Evolutionary conservation across 2,113 vertebrate genomes (phyloP).

Genomic region (Ptilonorhynchus violaceus): DNA sequence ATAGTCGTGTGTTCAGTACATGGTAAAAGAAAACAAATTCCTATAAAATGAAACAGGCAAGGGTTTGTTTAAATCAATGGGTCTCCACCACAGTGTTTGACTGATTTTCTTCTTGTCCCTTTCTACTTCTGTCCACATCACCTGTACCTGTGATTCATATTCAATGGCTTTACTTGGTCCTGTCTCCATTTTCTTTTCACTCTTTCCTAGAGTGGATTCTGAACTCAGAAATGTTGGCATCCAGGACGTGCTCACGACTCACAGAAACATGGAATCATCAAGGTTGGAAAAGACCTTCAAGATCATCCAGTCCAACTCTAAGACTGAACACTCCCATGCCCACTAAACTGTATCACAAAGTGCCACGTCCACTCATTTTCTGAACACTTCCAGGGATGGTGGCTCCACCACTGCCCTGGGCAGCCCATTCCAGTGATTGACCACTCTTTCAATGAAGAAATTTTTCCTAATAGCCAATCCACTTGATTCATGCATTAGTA

Average conservation of each 20-base stretch:
- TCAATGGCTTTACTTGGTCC: neutral
- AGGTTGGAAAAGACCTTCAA: neutral
- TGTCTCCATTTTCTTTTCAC: neutral
- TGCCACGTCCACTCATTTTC: neutral
- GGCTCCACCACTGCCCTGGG: neutral
- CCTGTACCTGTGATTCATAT: neutral
- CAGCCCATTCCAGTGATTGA: neutral
- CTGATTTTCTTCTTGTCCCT: neutral
- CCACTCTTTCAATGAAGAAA: neutral
- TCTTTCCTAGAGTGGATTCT: neutral
- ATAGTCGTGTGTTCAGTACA: neutral
- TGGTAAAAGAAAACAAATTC: neutral
- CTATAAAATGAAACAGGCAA: neutral
- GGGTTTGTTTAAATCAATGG: neutral
- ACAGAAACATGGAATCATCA: neutral
- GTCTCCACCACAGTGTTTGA: neutral
- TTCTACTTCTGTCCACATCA: neutral
- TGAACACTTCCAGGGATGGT: neutral
- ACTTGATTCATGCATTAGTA: neutral
- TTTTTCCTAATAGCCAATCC: neutral
- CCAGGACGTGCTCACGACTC: rapidly evolving
- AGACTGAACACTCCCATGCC: neutral
- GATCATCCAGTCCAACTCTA: neutral
- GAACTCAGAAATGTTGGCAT: neutral
- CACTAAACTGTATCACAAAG: neutral